Evolutionary conservation across 2,113 vertebrate genomes (phyloP).

Genomic region (Guaruba guarouba): DNA sequence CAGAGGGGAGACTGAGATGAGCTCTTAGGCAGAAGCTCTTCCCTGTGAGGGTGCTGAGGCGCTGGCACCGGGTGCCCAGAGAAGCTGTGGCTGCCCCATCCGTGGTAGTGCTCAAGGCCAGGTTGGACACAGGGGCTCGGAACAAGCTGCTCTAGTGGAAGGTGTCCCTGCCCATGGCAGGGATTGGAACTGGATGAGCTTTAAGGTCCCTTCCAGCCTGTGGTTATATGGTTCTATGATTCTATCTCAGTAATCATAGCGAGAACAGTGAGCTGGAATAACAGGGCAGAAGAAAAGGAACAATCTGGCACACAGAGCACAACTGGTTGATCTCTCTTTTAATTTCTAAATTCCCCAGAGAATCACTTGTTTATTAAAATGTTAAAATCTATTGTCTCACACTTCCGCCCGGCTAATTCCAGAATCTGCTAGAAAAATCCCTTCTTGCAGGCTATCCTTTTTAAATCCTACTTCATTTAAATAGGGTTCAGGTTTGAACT

Average conservation of each 20-base stretch:
- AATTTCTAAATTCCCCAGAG: slow-evolving; percentile 17
- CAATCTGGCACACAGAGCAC: slow-evolving; percentile 1
- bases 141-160: not conserved
- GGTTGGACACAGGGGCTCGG: no score
- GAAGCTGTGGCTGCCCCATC: no score
- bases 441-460: not conserved
- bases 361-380: slow-evolving; percentile 37
- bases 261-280: not conserved
- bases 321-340: not conserved
- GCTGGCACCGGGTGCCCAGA: no score
- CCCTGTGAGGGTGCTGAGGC: no score
- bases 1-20: no score
- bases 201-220: not conserved
- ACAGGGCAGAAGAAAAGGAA: not conserved
- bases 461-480: slow-evolving; percentile 28
- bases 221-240: not conserved
- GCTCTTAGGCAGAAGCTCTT: no score
- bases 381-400: slow-evolving; percentile 10
- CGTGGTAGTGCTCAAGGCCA: no score
- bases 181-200: not conserved
- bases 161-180: not conserved
- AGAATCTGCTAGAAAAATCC: slow-evolving; percentile 21
- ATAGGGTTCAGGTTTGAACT: not conserved
- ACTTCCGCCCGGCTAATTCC: slow-evolving; percentile 43
- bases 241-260: not conserved